phyloP scores from a whole-genome alignment of 2,888 invertebrate genomes.

The Coleophora deauratella region DNA sequence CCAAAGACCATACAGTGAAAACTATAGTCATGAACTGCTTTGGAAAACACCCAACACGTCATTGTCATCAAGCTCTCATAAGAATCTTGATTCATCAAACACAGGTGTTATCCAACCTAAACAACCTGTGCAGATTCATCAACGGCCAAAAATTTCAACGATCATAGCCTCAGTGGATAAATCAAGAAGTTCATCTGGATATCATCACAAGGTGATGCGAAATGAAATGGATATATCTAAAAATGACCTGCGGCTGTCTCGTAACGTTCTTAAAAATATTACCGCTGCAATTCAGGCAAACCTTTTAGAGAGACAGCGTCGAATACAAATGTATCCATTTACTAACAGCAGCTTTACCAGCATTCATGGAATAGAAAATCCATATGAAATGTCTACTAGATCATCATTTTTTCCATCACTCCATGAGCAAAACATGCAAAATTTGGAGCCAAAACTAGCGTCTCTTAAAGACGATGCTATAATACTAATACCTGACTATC shows the following conservation, averaged over 20 bases:
- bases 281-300: conserved; percentile 12
- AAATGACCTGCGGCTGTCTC: conserved; percentile 31
- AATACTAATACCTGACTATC: conserved; percentile 22
- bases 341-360: conserved; percentile 15
- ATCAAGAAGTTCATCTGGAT: conserved; percentile 26
- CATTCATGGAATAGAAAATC: conserved; percentile 24
- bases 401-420: conserved; percentile 40
- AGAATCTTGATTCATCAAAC: too few relatives aligned
- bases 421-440: conserved; percentile 27
- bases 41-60: conserved; percentile 19
- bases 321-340: conserved; percentile 7
- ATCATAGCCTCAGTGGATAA: conserved; percentile 34
- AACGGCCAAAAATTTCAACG: conserved; percentile 40
- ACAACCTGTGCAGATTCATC: conserved; percentile 3
- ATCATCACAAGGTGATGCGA: conserved; percentile 26
- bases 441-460: conserved; percentile 22
- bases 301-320: conserved; percentile 8
- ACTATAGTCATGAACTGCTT: conserved; percentile 8
- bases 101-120: too few relatives aligned
- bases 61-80: not conserved
- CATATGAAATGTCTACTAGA: conserved; percentile 28
- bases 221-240: conserved; percentile 15
- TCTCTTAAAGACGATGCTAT: conserved; percentile 25
- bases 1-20: conserved; percentile 49
- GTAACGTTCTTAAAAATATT: conserved; percentile 28